Conservation (phyloP, 2,113 vertebrate species). For the Spea bombifrons region DNA sequence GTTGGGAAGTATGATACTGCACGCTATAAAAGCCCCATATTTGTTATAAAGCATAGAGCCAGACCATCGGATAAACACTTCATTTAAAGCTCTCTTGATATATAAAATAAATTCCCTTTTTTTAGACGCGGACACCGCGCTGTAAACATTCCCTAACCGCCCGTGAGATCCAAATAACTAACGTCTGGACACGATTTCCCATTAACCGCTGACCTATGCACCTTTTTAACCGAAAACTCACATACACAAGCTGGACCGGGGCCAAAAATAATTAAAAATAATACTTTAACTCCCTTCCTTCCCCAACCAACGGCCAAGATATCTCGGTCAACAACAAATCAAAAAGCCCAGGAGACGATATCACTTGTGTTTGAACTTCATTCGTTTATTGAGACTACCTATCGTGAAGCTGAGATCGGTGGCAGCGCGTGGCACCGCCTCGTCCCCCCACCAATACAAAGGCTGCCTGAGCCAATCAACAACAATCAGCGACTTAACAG, state of each 20-base stretch:
- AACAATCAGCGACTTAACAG: too few relatives aligned
- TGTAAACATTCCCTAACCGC: constrained; percentile 3
- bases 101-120: background rate
- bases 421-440: too few relatives aligned
- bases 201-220: constrained; percentile 50
- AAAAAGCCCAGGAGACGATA: background rate
- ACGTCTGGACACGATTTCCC: constrained; percentile 40
- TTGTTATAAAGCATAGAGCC: background rate
- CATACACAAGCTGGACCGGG: constrained; percentile 55
- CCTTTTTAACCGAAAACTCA: constrained; percentile 53
- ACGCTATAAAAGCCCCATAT: background rate
- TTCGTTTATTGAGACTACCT: too few relatives aligned
- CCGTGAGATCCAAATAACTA: constrained; percentile 13
- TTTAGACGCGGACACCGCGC: background rate
- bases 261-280: constrained; percentile 59
- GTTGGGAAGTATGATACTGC: background rate
- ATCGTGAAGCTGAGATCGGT: too few relatives aligned
- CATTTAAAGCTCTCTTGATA: background rate
- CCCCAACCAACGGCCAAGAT: constrained; percentile 57
- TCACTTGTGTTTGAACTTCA: too few relatives aligned
- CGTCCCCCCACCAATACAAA: too few relatives aligned
- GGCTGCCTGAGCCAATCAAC: too few relatives aligned
- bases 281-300: constrained; percentile 64
- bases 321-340: constrained; percentile 47
- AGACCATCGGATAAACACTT: background rate